phyloP scores from a whole-genome alignment of 2,113 vertebrate genomes.

The human region DNA sequence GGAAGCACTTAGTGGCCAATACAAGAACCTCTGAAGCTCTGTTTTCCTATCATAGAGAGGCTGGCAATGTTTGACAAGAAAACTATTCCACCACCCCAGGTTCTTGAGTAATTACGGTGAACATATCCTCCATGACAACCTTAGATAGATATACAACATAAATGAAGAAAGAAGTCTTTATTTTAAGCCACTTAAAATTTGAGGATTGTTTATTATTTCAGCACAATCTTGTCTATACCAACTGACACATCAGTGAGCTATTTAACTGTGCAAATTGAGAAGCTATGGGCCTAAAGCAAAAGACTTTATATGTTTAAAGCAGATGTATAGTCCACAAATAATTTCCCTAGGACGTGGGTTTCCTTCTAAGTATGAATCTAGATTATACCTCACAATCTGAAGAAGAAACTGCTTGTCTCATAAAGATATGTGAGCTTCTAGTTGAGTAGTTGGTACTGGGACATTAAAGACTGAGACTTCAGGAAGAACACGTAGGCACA shows the following conservation, averaged over 20 bases:
- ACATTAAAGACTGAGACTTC: not conserved
- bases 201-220: not conserved
- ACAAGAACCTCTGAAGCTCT: not conserved
- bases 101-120: not conserved
- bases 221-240: not conserved
- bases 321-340: not conserved
- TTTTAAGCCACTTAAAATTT: conserved; percentile 5
- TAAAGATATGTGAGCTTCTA: not conserved
- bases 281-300: not conserved
- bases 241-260: not conserved
- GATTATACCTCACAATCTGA: not conserved
- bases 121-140: not conserved
- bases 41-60: not conserved
- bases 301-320: not conserved
- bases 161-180: not conserved
- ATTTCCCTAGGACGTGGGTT: not conserved
- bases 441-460: not conserved
- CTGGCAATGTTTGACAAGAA: not conserved
- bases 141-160: not conserved
- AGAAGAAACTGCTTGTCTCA: not conserved
- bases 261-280: conserved; percentile 22
- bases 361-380: not conserved
- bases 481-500: not conserved
- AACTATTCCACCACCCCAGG: not conserved
- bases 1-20: not conserved